Evolutionary conservation across 64 coral and sea anemone species (phyloP).

Genomic region (Catalaphyllia jardinei): DNA sequence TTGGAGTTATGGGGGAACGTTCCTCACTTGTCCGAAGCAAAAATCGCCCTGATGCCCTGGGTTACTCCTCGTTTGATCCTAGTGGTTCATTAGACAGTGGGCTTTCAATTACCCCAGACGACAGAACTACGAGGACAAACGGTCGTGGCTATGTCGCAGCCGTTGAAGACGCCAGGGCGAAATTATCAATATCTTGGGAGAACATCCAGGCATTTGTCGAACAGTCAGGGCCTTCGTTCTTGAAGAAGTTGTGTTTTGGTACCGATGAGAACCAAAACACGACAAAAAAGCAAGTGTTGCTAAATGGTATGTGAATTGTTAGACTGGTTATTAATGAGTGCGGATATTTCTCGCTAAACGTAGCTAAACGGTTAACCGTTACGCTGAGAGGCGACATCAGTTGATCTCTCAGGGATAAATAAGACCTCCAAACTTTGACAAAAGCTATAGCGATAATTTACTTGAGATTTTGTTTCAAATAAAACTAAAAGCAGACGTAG

Average conservation of each 20-base stretch:
- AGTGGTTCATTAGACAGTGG: conserved; percentile 5
- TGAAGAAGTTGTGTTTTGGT: not conserved
- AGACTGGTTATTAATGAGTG: not conserved
- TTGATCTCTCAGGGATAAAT: no score
- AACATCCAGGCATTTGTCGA: conserved; percentile 13
- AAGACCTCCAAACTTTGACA: no score
- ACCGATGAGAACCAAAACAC: not conserved
- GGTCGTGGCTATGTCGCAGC: not conserved
- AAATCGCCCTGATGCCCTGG: not conserved
- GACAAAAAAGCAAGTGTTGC: not conserved
- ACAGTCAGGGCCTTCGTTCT: not conserved
- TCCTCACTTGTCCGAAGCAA: not conserved
- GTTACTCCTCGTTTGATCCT: not conserved
- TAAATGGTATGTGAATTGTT: not conserved
- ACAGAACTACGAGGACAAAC: not conserved
- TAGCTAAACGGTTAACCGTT: no score
- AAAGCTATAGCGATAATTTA: no score
- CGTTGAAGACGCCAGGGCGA: not conserved
- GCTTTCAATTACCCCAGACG: not conserved
- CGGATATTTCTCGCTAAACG: no score
- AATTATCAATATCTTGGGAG: conserved; percentile 15
- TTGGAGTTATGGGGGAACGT: not conserved
- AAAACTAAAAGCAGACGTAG: no score
- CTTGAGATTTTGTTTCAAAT: no score
- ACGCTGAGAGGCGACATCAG: no score